Evolutionary conservation across 1,140 invertebrate genomes (phyloP).

Genomic region (Dinothrombium tinctorium): DNA sequence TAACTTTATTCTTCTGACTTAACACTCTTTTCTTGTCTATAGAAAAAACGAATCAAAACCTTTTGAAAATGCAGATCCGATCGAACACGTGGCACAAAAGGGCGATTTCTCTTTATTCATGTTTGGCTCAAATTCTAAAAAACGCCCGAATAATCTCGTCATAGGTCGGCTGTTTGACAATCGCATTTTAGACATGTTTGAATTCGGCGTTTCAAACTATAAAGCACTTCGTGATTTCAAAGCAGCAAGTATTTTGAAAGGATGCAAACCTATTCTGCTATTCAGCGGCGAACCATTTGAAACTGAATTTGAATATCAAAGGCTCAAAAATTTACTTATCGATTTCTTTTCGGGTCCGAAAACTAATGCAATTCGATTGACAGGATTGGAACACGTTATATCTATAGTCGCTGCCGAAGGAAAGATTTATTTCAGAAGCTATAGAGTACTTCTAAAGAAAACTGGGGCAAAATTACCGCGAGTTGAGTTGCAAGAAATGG

Average conservation of each 20-base stretch:
- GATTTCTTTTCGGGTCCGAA: conserved; percentile 81
- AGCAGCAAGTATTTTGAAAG: conserved; percentile 46
- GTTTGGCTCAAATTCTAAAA: conserved; percentile 74
- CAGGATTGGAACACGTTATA: conserved; percentile 77
- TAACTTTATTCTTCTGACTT: too few relatives aligned
- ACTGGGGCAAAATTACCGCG: conserved; percentile 53
- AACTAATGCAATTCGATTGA: conserved; percentile 49
- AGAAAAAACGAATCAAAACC: conserved; percentile 56
- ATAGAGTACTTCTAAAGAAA: conserved; percentile 71
- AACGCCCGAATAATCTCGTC: conserved; percentile 74
- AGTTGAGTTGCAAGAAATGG: conserved; percentile 79
- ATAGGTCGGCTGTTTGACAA: conserved; percentile 65
- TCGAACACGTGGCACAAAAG: conserved; percentile 58
- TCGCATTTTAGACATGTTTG: conserved; percentile 80
- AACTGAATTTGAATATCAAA: conserved; percentile 40
- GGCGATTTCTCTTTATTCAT: conserved; percentile 68
- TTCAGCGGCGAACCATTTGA: conserved; percentile 86
- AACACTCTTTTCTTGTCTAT: conserved; percentile 5
- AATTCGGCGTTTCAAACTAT: conserved; percentile 68
- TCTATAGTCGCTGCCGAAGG: conserved; percentile 60
- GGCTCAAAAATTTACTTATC: conserved; percentile 61
- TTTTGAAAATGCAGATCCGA: conserved; percentile 53
- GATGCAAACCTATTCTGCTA: conserved; percentile 70
- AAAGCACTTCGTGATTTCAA: conserved; percentile 52
- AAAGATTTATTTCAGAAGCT: conserved; percentile 59